Base-by-base conservation (phyloP, 1,140 invertebrate genomes). In the Ridgeia piscesae region DNA sequence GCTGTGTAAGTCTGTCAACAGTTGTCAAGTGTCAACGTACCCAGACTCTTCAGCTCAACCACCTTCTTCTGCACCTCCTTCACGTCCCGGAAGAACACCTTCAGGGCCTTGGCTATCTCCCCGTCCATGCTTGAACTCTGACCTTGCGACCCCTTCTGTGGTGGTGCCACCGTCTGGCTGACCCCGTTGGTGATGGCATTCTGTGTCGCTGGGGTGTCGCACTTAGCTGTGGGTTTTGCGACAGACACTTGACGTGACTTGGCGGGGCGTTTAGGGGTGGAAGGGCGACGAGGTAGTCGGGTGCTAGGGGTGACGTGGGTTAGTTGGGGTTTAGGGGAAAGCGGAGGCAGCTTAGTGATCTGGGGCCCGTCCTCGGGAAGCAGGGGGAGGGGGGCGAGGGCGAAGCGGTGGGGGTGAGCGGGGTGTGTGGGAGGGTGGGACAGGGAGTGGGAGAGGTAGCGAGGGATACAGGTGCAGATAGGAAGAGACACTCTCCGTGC, bases 81-180 rank as follows among this genome's bases (percentile, higher is more conserved):
- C 9, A 90, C 89, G 31, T 90, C 89, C 14, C 89, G 33, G n/a
- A 90, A 90, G 89, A 90, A 90, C 34, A 90, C 89, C 31, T 90
- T 90, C 9, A 90, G 33, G 35, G 89, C 89, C 35, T 90, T 90
- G n/a, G 89, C 89, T 14, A 90, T 90, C 89, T 90, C 89, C 33
- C 34, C 33, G 31, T 90, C 89, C 35, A 90, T 14, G 35, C 89
- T 90, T 34, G 34, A 34, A 35, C 33, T 90, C 17, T 34, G 89
- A 90, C 89, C 89, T 90, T 90, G 89, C 17, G 89, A 90, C 14
- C 35, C 35, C 33, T 8, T 9, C 27, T 77, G 58, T 4, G 27
- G 58, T 77, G 2, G 58, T 21, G 58, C 58, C 58, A 9, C 58
- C 58, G 58, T 14, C 11, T 77, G 58, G 58, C 58, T 21, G 27